A percentile compares a stretch with the other conserved stretches of the same genome.
These are phyloP conservation scores for Coelopa pilipes DNA, from an alignment of 2,888 invertebrate species.

Conservation along the genomic window DNA sequence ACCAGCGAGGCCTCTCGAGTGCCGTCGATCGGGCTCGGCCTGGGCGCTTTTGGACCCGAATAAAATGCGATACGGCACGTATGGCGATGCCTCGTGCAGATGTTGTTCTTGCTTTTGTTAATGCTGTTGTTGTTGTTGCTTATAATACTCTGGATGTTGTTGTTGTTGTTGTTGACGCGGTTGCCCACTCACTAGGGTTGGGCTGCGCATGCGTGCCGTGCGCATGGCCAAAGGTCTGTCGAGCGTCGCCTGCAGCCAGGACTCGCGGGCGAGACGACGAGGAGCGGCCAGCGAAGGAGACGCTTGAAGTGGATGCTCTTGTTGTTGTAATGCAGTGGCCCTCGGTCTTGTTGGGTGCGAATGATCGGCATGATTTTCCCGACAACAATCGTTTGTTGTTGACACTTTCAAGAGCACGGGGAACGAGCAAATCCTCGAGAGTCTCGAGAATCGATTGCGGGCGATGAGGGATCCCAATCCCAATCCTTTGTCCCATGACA, in stretches of 20 bases:
- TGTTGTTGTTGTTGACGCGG: constrained; percentile 9
- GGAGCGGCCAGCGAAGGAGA: not conserved
- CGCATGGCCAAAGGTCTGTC: not conserved
- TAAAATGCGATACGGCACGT: constrained; percentile 8
- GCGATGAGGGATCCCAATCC: no score
- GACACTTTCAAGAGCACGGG: no score
- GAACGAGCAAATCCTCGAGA: no score
- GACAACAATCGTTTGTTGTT: no score
- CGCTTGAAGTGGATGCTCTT: not conserved
- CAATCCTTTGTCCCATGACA: no score
- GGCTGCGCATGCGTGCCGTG: constrained; percentile 27
- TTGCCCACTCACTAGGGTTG: constrained; percentile 34
- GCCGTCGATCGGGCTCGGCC: not conserved
- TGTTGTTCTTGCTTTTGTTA: not conserved
- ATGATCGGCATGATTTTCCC: no score
- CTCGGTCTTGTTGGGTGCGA: not conserved
- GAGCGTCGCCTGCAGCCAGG: not conserved
- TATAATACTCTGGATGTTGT: not conserved
- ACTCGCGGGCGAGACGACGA: not conserved
- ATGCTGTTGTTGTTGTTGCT: constrained; percentile 21
- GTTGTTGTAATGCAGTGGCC: not conserved
- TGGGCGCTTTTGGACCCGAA: constrained; percentile 5
- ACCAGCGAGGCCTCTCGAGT: constrained; percentile 12
- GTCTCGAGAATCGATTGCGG: no score
- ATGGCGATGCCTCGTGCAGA: not conserved